These are phyloP conservation scores for Nannoperca australis DNA, from an alignment of 2,797 vertebrate genomes.

Conservation along the genomic window DNA sequence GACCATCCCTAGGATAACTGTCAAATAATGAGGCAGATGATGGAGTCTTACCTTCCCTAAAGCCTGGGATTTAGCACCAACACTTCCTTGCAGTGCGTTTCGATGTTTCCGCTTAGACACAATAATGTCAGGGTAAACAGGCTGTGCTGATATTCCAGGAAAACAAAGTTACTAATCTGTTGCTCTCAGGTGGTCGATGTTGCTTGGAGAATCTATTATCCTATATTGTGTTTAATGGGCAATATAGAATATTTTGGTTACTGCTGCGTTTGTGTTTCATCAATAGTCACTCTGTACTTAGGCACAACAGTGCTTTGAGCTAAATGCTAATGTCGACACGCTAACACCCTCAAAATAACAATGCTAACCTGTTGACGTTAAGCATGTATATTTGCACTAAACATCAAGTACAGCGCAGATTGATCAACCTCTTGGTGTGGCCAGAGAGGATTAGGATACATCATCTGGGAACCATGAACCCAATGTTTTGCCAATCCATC, in stretches of 20 bases:
- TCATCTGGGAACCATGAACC: neutral
- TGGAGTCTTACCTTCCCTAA: conserved; percentile 39
- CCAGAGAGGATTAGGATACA: neutral
- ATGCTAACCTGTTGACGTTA: neutral
- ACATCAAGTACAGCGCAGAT: neutral
- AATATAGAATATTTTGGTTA: neutral
- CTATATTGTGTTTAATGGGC: too few species aligned
- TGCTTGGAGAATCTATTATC: neutral
- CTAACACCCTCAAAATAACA: neutral
- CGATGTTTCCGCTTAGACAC: conserved; percentile 4
- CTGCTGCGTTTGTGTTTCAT: neutral
- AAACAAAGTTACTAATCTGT: conserved; percentile 21
- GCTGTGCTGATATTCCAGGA: conserved; percentile 10
- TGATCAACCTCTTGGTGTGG: too few species aligned
- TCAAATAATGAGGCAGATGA: conserved; percentile 71
- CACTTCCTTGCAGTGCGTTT: conserved; percentile 1
- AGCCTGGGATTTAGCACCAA: conserved; percentile 35
- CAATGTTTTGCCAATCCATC: neutral
- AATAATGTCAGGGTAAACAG: conserved; percentile 17
- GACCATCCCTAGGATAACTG: conserved; percentile 65
- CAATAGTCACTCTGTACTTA: neutral
- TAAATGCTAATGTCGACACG: neutral
- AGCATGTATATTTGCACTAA: neutral
- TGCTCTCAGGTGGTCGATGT: neutral
- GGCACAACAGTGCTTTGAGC: neutral